Base-by-base conservation (phyloP, 2,888 invertebrate species). In the Nemotelus pantherinus region DNA sequence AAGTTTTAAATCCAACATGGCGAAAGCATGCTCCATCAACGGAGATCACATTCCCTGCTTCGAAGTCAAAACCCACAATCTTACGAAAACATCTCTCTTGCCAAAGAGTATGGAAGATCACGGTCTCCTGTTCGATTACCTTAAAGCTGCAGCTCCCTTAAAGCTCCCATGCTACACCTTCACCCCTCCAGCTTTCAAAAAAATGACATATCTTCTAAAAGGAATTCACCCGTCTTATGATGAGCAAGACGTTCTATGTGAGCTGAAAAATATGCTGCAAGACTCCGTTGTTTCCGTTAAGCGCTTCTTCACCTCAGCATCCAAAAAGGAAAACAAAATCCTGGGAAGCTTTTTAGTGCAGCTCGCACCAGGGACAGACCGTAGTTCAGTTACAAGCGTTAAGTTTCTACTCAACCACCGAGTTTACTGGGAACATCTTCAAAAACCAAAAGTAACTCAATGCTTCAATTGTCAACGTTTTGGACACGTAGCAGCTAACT, bases 381-480 rank as follows among this genome's bases (percentile, higher is more conserved):
- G n/a, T 9, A 57, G 2, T 3, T 10, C 10, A 4, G 10, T 57
- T 25, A 3, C 3, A 10, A 57, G 25, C 3, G 10, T 9, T 25
- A 25, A 25, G 25, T 25, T 25, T 25, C 25, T 25, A 25, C 25
- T 25, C 25, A 57, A 7, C 9, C 57, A 57, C 4, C 10, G 10
- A 57, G 10, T 57, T 7, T 25, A 57, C 50, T 55, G 44, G 53
- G 25, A 70, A 2, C 50, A 25, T 53, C 39, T 43, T 39, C 25
- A 6, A 10, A n/a, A 53, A 4, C 3, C 2, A 50, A 71, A 41
- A 70, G n/a, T 74, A 45, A 45, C 45, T 7, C 50, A 74, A 5
- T 44, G 47, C 45, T 58, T 58, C 58, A 41, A 74, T 25, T 63
- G 63, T 43, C 63, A 63, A 25, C 25, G 43, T 9, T 63, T 63